A percentile compares a stretch with the other conserved stretches of the same genome.
phyloP scores from a whole-genome alignment of 2,797 vertebrate species.

The Artibeus lituratus region DNA sequence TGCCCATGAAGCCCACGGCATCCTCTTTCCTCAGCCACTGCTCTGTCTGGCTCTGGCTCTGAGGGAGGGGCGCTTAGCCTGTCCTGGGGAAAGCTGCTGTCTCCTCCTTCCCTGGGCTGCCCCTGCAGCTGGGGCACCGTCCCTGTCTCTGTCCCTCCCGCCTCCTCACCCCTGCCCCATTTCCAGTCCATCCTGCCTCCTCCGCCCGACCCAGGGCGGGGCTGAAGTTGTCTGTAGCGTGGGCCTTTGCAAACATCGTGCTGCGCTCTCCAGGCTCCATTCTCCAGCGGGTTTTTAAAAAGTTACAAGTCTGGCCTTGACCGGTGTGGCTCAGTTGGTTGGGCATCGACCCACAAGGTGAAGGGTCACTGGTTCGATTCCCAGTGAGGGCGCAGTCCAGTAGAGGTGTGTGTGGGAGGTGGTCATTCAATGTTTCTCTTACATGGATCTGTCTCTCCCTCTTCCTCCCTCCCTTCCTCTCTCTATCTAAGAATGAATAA shows the following conservation, averaged over 20 bases:
- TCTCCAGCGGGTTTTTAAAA: background rate
- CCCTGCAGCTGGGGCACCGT: background rate
- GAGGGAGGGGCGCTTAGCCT: background rate
- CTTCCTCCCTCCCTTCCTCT: background rate
- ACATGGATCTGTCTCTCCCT: background rate
- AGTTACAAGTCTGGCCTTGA: background rate
- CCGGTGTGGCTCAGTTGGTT: background rate
- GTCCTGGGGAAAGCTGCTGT: background rate
- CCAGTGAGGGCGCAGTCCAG: background rate
- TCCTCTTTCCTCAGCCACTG: background rate
- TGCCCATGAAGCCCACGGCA: background rate
- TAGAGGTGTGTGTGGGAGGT: background rate
- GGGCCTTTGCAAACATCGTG: background rate
- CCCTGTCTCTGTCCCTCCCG: background rate
- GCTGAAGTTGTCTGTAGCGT: background rate
- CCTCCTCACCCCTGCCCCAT: background rate
- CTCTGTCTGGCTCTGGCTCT: background rate
- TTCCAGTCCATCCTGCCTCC: background rate
- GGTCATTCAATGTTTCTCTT: background rate
- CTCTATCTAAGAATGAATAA: background rate
- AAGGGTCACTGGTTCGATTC: background rate
- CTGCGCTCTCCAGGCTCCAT: background rate
- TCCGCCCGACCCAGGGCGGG: background rate
- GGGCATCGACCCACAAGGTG: background rate
- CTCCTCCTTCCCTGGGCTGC: background rate